These are phyloP conservation scores for Ispidina lecontei DNA, from an alignment of 2,797 vertebrate genomes.

Conservation along the genomic window DNA sequence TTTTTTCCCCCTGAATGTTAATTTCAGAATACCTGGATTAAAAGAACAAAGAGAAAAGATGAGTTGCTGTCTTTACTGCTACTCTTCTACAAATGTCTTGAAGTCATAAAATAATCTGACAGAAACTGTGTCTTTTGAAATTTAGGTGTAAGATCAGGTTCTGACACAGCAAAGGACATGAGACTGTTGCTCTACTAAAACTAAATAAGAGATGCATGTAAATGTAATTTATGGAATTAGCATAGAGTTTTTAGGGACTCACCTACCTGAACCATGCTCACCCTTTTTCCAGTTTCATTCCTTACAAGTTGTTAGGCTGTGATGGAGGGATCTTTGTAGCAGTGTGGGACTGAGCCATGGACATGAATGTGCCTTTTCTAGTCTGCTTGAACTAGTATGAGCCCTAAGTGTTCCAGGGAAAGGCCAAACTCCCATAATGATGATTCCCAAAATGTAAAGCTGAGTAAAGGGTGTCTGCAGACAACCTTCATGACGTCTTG, in stretches of 20 bases:
- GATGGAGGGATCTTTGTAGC: not conserved
- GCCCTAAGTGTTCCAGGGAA: not conserved
- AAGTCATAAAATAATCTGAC: not conserved
- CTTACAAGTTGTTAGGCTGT: not conserved
- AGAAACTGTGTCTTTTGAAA: not conserved
- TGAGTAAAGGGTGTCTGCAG: not conserved
- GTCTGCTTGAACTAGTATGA: not conserved
- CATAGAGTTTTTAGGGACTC: not conserved
- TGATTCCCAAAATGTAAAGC: not conserved
- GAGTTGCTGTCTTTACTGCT: not conserved
- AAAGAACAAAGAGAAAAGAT: not conserved
- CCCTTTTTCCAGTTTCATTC: fast-evolving
- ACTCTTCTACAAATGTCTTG: not conserved
- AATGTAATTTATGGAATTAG: not conserved
- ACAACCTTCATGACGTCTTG: not conserved
- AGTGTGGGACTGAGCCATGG: not conserved
- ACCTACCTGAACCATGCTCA: fast-evolving
- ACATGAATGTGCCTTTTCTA: not conserved
- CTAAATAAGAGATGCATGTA: not conserved
- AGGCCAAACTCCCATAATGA: not conserved
- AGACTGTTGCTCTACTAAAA: not conserved
- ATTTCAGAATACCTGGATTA: not conserved
- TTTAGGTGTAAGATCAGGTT: not conserved
- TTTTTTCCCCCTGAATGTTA: fast-evolving
- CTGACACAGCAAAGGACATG: not conserved